A percentile compares a stretch with the other conserved stretches of the same genome.
These are phyloP conservation scores for Strigamia crassipes DNA, from an alignment of 2,888 invertebrate genomes.

Conservation along the genomic window DNA sequence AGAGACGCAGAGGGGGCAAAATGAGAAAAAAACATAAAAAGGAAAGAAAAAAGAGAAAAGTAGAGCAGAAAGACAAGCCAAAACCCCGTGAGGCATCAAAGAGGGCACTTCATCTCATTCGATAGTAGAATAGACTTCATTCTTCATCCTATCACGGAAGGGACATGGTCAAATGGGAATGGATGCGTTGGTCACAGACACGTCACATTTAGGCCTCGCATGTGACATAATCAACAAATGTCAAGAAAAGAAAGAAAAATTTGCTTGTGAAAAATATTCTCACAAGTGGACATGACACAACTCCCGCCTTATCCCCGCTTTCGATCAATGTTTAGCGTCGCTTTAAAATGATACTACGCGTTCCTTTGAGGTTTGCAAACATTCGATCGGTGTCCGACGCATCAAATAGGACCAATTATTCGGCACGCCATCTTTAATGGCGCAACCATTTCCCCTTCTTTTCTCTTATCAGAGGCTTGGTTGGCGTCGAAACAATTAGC, in stretches of 20 bases:
- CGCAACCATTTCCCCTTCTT: constrained; percentile 14
- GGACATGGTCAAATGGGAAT: constrained; percentile 17
- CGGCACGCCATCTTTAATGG: constrained; percentile 16
- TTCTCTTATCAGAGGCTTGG: neutral
- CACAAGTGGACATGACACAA: constrained; percentile 11
- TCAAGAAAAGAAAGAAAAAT: neutral
- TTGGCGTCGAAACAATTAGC: constrained; percentile 21
- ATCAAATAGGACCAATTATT: constrained; percentile 16
- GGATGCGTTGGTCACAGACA: neutral
- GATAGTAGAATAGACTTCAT: constrained; percentile 18
- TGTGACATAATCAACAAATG: constrained; percentile 21
- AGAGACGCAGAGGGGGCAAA: neutral
- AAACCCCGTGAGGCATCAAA: constrained; percentile 11
- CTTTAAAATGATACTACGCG: constrained; percentile 2
- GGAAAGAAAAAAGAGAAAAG: neutral
- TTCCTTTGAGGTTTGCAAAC: constrained; percentile 16
- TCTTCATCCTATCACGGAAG: constrained; percentile 21
- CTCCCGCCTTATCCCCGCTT: neutral
- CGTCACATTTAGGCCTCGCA: neutral
- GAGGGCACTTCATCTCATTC: constrained; percentile 21
- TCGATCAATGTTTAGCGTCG: neutral
- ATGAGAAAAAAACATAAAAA: constrained; percentile 1
- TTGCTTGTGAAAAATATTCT: constrained; percentile 15
- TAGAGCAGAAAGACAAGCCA: neutral
- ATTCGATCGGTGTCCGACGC: constrained; percentile 21